Evolutionary conservation across 2,797 vertebrate genomes (phyloP).

Genomic region (Clarias fuscus): DNA sequence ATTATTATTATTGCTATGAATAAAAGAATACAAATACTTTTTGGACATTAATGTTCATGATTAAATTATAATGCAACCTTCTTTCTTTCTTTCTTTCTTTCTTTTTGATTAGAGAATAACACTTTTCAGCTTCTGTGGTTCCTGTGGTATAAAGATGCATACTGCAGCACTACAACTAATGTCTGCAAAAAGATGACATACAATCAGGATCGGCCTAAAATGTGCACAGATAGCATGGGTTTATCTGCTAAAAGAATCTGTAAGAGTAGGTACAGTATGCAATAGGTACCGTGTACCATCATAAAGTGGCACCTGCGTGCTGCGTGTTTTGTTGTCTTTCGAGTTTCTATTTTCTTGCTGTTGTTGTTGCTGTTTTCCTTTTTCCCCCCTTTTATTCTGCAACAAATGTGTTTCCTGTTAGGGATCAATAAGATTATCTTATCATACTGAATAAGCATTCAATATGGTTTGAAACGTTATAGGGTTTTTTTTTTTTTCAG

Average conservation of each 20-base stretch:
- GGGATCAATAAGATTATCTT: neutral
- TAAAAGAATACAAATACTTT: neutral
- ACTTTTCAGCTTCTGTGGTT: neutral
- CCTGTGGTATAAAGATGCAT: neutral
- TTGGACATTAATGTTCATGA: neutral
- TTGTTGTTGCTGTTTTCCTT: neutral
- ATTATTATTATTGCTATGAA: too few relatives aligned
- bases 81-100: neutral
- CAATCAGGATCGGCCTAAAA: neutral
- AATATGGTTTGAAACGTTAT: constrained; percentile 17
- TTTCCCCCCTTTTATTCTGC: neutral
- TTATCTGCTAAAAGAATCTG: neutral
- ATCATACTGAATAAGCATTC: neutral
- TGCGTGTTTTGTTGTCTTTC: neutral
- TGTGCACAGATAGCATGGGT: neutral
- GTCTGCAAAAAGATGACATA: neutral
- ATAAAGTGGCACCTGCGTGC: neutral
- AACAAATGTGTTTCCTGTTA: neutral
- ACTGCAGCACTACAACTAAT: neutral
- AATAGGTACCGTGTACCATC: neutral
- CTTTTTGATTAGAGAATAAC: neutral
- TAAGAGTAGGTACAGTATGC: neutral
- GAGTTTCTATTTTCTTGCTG: neutral
- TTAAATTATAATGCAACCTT: neutral
- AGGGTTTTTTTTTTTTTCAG: constrained; percentile 1